Base-by-base conservation (phyloP, 2,797 vertebrate genomes). In the Sus cebifrons region DNA sequence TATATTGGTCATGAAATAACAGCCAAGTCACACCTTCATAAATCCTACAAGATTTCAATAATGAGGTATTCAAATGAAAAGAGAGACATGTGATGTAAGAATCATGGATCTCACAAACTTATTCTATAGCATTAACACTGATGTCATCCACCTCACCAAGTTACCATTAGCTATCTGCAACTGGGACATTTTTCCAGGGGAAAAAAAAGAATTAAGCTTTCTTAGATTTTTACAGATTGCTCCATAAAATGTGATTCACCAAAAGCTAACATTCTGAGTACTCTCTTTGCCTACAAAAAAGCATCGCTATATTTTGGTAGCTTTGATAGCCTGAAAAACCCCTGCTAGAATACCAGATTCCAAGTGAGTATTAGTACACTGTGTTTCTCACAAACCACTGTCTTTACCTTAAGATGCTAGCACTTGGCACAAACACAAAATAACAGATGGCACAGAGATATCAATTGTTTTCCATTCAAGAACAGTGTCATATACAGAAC, bases 401-500 rank as follows among this genome's bases (percentile, higher is more conserved):
- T 20, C 74, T 96, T 86, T 91, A 62, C 65, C 56, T 88, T 75
- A 75, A 25, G 11, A 25, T 86, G 60, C 27, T 56, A 65, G 32
- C 23, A 74, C 67, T 90, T 82, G 85, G 89, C 93, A 93, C 62
- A 86, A 79, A 91, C 32, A 68, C 60, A 91, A 68, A 91, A 36
- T 71, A 95, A 83, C 92, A 97, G 93, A 96, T 96, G 88, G 95
- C 56, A 86, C 14, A 78, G 71, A 86, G 65, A 68, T 88, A 91
- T 49, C 78, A 79, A 77, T 70, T 91, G 93, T 92, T 95, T 84
- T 92, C 60, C 32, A 77, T 94, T 86, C 78, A 94, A 36, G 67
- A 96, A 89, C 29, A 92, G 21, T 89, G 65, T 88, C 75, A 91
- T 32, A 86, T 44, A 86, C 32, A 82, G 52, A 94, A 88, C 77